These are phyloP conservation scores for Tetraodon nigroviridis DNA, from an alignment of 2,113 vertebrate genomes.

Conservation along the genomic window DNA sequence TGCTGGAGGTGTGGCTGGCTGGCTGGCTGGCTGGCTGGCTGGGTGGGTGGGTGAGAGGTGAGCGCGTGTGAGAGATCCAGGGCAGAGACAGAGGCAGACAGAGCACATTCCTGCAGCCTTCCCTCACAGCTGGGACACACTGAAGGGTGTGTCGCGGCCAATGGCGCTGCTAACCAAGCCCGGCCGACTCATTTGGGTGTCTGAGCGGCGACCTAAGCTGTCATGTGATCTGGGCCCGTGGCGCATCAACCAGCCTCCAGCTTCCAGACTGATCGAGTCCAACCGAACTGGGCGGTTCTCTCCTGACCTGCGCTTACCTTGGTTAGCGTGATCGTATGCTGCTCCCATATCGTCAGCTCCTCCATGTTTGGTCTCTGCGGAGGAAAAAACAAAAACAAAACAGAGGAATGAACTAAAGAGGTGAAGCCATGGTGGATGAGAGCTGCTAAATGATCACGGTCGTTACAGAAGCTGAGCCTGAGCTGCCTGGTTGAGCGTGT, in stretches of 20 bases:
- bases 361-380: constrained; percentile 83
- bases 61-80: constrained; percentile 18
- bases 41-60: background rate
- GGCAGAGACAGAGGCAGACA: constrained; percentile 18
- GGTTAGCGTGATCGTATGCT: constrained; percentile 84
- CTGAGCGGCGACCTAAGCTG: no score
- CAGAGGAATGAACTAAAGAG: background rate
- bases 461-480: constrained; percentile 27
- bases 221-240: no score
- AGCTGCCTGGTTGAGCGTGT: constrained; percentile 13
- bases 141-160: constrained; percentile 50
- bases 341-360: constrained; percentile 94
- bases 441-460: background rate
- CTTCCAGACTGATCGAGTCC: no score
- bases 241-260: no score
- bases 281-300: background rate
- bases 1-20: no score
- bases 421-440: background rate
- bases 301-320: constrained; percentile 75
- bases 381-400: background rate
- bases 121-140: constrained; percentile 37
- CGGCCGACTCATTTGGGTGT: no score
- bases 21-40: no score
- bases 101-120: constrained; percentile 54
- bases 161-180: constrained; percentile 36